phyloP scores from a whole-genome alignment of 2,797 vertebrate genomes.

The Margarornis squamiger region DNA sequence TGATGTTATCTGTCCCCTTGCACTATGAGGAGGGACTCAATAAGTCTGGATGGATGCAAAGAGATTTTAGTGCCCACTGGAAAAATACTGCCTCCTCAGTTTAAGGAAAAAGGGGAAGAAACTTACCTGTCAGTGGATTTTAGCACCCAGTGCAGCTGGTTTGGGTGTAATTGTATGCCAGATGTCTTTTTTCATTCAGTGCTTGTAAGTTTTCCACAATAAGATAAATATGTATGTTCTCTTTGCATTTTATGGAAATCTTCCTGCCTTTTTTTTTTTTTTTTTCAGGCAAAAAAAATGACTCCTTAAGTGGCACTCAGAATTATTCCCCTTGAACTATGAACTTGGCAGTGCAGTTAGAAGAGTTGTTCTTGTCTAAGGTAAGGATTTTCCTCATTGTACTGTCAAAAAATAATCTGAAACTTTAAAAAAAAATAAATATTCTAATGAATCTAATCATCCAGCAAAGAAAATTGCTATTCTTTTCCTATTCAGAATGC shows the following conservation, averaged over 20 bases:
- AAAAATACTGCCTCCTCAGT: not conserved
- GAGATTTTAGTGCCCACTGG: not conserved
- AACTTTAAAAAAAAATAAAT: too few species aligned
- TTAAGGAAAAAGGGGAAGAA: not conserved
- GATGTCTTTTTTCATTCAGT: not conserved
- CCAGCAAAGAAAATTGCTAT: not conserved
- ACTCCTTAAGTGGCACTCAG: not conserved
- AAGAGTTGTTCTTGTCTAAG: not conserved
- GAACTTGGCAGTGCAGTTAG: not conserved
- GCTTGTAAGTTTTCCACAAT: not conserved
- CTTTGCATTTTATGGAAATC: not conserved
- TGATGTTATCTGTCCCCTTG: not conserved
- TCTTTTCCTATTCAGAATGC: not conserved
- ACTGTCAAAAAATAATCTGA: not conserved
- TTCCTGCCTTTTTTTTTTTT: constrained; percentile 6
- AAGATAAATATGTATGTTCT: constrained; percentile 24
- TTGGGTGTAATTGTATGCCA: not conserved
- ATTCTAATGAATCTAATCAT: not conserved
- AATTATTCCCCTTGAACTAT: not conserved
- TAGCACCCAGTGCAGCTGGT: not conserved
- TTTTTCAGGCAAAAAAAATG: not conserved
- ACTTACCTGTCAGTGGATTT: not conserved
- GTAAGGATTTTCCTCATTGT: not conserved
- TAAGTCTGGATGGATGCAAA: not conserved
- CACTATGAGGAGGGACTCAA: not conserved